These are phyloP conservation scores for Drosophila prolongata DNA, from an alignment of 2,888 invertebrate species.

Conservation along the genomic window DNA sequence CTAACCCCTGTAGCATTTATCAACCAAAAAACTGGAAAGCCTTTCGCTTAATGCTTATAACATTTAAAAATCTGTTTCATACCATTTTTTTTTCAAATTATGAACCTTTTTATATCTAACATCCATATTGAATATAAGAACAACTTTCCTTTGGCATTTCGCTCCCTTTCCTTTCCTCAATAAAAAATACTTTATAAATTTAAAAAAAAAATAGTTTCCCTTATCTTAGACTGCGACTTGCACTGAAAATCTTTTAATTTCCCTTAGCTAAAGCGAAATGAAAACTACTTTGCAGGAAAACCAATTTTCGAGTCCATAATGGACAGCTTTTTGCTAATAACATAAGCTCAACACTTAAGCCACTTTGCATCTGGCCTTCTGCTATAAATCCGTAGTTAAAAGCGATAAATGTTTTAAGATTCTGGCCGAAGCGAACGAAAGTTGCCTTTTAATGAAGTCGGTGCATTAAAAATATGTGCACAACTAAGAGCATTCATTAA, in stretches of 20 bases:
- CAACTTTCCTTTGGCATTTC: neutral
- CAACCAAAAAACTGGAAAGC: too few relatives aligned
- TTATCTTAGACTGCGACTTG: neutral
- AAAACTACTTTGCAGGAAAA: conserved; percentile 38
- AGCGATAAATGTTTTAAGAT: conserved; percentile 40
- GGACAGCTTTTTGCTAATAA: conserved; percentile 52
- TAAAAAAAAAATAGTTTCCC: neutral
- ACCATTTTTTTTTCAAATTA: too few relatives aligned
- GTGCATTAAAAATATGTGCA: conserved; percentile 77
- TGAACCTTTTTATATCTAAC: too few relatives aligned
- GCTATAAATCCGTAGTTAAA: conserved; percentile 57
- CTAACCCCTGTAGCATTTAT: too few relatives aligned
- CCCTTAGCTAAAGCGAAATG: conserved; percentile 2
- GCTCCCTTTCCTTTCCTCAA: neutral
- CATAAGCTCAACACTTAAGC: conserved; percentile 56
- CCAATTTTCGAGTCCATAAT: conserved; percentile 64
- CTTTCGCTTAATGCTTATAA: too few relatives aligned
- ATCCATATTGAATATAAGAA: neutral
- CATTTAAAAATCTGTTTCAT: too few relatives aligned
- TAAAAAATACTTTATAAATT: neutral
- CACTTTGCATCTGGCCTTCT: conserved; percentile 52
- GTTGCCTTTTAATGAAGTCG: conserved; percentile 78
- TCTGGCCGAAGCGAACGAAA: conserved; percentile 46
- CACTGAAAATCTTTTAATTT: conserved; percentile 3
- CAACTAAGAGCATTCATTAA: conserved; percentile 80